phyloP scores from a whole-genome alignment of 2,113 vertebrate genomes.

The Trinectes maculatus region DNA sequence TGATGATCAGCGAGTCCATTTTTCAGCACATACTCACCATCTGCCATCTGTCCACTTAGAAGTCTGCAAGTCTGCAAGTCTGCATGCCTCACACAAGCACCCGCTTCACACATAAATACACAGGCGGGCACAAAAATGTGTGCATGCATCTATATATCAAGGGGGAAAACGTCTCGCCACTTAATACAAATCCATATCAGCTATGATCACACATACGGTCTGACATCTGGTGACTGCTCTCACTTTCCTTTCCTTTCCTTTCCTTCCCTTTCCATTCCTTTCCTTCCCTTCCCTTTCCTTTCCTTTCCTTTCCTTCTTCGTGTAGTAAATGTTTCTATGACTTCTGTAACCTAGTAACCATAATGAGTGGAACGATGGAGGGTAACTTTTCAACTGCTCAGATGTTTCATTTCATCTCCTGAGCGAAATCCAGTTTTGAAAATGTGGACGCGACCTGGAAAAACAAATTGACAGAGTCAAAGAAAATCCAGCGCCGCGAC shows the following conservation, averaged over 20 bases:
- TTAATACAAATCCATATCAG: constrained; percentile 13
- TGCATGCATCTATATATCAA: background rate
- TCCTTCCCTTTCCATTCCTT: background rate
- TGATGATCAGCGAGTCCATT: constrained; percentile 45
- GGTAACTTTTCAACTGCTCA: constrained; percentile 46
- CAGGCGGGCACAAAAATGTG: background rate
- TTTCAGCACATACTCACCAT: constrained; percentile 45
- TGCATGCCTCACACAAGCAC: constrained; percentile 6
- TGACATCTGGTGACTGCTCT: constrained; percentile 1
- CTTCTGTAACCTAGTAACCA: constrained; percentile 74
- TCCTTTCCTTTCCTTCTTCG: constrained; percentile 17
- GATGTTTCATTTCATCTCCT: constrained; percentile 61
- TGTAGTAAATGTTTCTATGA: constrained; percentile 58
- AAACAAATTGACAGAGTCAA: constrained; percentile 59
- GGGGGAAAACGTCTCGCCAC: background rate
- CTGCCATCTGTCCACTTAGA: constrained; percentile 38
- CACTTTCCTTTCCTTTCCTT: background rate
- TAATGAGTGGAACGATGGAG: constrained; percentile 19
- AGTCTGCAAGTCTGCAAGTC: background rate
- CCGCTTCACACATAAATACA: background rate
- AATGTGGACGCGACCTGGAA: constrained; percentile 47
- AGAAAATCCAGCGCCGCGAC: constrained; percentile 46
- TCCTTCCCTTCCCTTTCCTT: background rate
- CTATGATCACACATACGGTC: constrained; percentile 9
- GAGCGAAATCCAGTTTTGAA: constrained; percentile 29